Conservation (phyloP, 2,113 vertebrate genomes). For the Mola mola region DNA sequence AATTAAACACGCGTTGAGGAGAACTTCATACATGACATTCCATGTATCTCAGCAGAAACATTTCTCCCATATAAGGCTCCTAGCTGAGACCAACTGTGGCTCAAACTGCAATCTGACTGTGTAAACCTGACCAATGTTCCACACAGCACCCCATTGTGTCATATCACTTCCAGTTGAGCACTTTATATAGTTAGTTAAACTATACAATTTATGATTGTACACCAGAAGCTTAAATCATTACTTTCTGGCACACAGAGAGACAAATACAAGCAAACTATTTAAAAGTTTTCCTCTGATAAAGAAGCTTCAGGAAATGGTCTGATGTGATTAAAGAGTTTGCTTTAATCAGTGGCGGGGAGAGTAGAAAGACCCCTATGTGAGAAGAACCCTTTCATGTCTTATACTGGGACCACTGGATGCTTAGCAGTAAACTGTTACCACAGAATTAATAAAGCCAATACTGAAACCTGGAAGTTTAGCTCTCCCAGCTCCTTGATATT, state of each 20-base stretch:
- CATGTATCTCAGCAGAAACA: slow-evolving; percentile 37
- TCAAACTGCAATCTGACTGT: slow-evolving; percentile 18
- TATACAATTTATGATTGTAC: no score
- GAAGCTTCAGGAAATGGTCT: slow-evolving; percentile 47
- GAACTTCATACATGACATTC: slow-evolving; percentile 67
- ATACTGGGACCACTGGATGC: no score
- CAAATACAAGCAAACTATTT: slow-evolving; percentile 20
- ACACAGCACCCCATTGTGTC: background rate
- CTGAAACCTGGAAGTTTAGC: no score
- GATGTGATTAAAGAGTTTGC: slow-evolving; percentile 44
- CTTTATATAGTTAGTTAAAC: slow-evolving; percentile 3
- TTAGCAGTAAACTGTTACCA: no score
- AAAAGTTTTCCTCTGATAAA: slow-evolving; percentile 22
- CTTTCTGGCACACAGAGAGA: background rate
- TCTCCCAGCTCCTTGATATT: no score
- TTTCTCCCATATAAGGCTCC: slow-evolving; percentile 68
- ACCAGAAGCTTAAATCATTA: background rate
- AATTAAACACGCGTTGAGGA: slow-evolving; percentile 7
- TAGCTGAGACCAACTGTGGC: slow-evolving; percentile 24
- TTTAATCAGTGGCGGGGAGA: slow-evolving; percentile 48
- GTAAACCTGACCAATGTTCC: background rate
- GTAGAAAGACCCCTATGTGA: slow-evolving; percentile 17
- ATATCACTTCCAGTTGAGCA: background rate
- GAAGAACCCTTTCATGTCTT: no score
- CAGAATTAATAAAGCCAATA: no score